Evolutionary conservation across 2,888 invertebrate genomes (phyloP), one percentile per base, ranked within the genome.

Genomic region (Andrena bucephala): DNA sequence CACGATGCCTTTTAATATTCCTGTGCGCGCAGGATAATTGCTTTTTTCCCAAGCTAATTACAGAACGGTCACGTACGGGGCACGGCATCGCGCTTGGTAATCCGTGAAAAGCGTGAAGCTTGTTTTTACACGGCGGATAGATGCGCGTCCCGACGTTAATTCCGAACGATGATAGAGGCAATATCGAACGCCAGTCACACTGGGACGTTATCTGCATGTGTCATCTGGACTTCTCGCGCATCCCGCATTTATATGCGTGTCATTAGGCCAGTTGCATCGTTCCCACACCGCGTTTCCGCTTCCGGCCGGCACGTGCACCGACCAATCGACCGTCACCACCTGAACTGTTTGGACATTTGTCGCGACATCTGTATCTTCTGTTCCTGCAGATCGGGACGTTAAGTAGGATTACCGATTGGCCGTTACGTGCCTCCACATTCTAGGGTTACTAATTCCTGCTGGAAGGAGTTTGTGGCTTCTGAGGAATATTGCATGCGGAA

Each of bases 201-300:
- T 74, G 72, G 63, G 62, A 57, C 70, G 62, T 84, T 90, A 90
- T 91, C 88, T 85, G 87, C 89, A 89, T 86, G 85, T 89, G 90
- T 90, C 89, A 89, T 89, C 89, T 85, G 81, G 68, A 84, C 86
- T 82, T 89, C 77, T 82, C 83, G 86, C 87, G 87, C 87, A 87
- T 84, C 77, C 86, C 86, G 86, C 90, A 91, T 92, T 90, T 90
- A 89, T 90, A 92, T 92, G 90, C 90, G 88, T 89, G 77, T 92
- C 89, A 91, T 92, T 91, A 89, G 87, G 87, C 57, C 90, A 90
- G 88, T 91, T 88, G 89, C 86, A 83, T 86, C 85, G 87, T 92
- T 92, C 92, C 89, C 92, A 91, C 90, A 90, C 80, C 85, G 89
- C 88, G 86, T 90, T 92, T 92, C 92, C 92, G 92, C 90, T 92